These are phyloP conservation scores for Volucella zonaria DNA, from an alignment of 2,888 invertebrate genomes.

Conservation along the genomic window DNA sequence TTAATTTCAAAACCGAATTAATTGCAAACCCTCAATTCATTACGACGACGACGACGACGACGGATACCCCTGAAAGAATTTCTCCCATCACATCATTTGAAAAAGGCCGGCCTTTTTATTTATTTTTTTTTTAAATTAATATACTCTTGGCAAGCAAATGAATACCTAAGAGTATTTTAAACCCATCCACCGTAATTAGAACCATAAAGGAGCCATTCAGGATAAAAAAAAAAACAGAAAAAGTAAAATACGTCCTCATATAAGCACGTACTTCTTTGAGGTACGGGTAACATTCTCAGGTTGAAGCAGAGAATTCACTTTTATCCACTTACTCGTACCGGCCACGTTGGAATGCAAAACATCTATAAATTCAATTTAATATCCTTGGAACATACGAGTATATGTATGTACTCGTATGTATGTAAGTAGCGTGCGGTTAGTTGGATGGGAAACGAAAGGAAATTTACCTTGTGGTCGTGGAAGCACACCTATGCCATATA, in stretches of 20 bases:
- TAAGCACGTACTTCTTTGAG: too few species aligned
- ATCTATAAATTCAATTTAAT: constrained; percentile 23
- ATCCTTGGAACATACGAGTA: neutral
- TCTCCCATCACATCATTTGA: too few species aligned
- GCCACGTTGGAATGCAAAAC: constrained; percentile 6
- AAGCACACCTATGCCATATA: neutral
- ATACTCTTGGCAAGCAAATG: constrained; percentile 46
- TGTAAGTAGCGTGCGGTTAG: neutral
- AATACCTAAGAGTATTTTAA: constrained; percentile 29
- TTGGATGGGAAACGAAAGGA: neutral
- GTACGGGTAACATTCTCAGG: too few species aligned
- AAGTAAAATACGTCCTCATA: too few species aligned
- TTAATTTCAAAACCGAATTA: too few species aligned
- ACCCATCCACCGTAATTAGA: neutral
- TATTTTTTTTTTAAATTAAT: constrained; percentile 43
- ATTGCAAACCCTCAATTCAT: too few species aligned
- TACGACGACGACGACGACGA: too few species aligned
- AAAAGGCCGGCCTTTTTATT: constrained; percentile 27
- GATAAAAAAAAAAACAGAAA: too few species aligned
- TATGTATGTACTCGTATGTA: too few species aligned
- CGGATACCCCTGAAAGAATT: too few species aligned
- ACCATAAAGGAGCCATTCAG: too few species aligned
- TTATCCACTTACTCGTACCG: constrained; percentile 7
- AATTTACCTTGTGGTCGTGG: constrained; percentile 5
- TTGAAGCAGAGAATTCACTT: neutral